Conservation (phyloP, 2,113 vertebrate genomes). For the Heterochromis multidens region DNA sequence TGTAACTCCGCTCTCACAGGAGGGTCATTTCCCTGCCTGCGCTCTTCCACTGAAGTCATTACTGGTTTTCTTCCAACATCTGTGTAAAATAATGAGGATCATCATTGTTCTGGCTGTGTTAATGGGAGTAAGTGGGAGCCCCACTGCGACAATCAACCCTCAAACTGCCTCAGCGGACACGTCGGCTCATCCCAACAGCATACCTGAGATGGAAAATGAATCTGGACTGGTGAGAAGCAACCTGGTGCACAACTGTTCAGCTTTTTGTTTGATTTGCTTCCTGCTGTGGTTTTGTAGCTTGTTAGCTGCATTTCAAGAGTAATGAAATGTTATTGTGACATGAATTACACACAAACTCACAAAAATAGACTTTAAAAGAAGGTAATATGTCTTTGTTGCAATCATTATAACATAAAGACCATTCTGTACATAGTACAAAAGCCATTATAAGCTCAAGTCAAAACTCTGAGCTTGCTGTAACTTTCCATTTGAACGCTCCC, state of each 20-base stretch:
- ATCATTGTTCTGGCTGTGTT: conserved; percentile 15
- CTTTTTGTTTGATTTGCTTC: neutral
- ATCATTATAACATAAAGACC: neutral
- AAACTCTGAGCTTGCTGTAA: conserved; percentile 12
- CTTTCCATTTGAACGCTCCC: neutral
- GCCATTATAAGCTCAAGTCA: neutral
- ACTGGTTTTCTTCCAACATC: neutral
- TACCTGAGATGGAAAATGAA: neutral
- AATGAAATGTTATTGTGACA: neutral
- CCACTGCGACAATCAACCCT: neutral
- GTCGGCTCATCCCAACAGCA: conserved; percentile 7
- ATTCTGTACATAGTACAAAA: conserved; percentile 66
- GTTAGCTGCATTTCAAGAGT: neutral
- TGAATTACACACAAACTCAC: neutral
- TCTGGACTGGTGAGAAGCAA: conserved; percentile 43
- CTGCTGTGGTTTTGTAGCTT: neutral
- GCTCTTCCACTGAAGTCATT: neutral
- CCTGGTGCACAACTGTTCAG: neutral
- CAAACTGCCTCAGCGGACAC: neutral
- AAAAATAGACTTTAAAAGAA: neutral
- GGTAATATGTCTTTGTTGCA: conserved; percentile 14
- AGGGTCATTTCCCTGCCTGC: conserved; percentile 24
- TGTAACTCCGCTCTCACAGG: conserved; percentile 15
- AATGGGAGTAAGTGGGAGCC: conserved; percentile 15
- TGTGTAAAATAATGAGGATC: conserved; percentile 19